Evolutionary conservation across 2,888 invertebrate species (phyloP), one percentile per base, ranked within the genome.

Genomic region (Dicyrtoma fusca): DNA sequence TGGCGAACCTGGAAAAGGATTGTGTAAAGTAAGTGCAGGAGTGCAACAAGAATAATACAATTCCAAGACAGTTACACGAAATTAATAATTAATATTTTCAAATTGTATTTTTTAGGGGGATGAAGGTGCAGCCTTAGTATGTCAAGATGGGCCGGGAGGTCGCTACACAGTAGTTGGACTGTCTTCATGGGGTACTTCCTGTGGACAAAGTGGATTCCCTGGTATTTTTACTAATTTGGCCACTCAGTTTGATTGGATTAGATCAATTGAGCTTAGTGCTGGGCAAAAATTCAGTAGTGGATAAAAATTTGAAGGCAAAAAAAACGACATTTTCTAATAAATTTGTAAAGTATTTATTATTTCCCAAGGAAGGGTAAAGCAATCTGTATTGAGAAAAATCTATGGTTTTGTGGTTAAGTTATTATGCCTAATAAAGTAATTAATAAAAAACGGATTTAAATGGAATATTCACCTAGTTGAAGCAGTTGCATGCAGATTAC

Each of bases 71-170:
- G 10, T 17, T 53, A 23, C 17, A 17, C 53, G 17, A 53, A 17
- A 53, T 1, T 6, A n/a, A 23, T 13, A 25, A 64, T 17, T 42
- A 21, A 42, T 49, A 66, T 59, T 65, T 59, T 72, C 47, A 23
- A n/a, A 59, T 61, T 57, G 42, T 25, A 17, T 34, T 59, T 71
- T 55, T 26, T 51, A 80, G 79, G 80, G 80, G 13, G 80, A 80
- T 57, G 80, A 79, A 74, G 80, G 80, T 49, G 76, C 75, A 6
- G 79, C 80, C n/a, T 55, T 80, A 21, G 77, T 80, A 8, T 80
- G 80, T 51, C 76, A 78, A 53, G 77, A 77, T 25, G 53, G 65
- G 0, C 75, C 75, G 44, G 71, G 70, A 23, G 72, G 75, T n/a
- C 74, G 80, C 1, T 79, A 75, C 73, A 75, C 74, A 4, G 75